Evolutionary conservation across 2,888 invertebrate genomes (phyloP).

Genomic region (Tineola bisselliella): DNA sequence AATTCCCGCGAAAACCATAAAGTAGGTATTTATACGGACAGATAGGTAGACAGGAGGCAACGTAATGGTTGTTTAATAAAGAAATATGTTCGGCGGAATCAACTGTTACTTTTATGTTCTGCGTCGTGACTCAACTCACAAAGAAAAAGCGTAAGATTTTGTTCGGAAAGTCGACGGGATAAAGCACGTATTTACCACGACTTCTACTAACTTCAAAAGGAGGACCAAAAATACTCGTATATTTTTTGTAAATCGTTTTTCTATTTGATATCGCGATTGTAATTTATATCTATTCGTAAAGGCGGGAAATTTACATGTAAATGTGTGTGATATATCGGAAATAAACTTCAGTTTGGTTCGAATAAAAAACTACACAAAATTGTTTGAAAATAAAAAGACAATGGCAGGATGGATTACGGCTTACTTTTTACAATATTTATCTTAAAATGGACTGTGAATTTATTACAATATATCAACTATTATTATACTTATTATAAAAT

Average conservation of each 20-base stretch:
- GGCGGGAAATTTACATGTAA: neutral
- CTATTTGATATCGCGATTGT: neutral
- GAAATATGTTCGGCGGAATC: conserved; percentile 44
- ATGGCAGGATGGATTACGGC: too few relatives aligned
- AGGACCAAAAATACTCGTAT: neutral
- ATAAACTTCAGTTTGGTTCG: too few relatives aligned
- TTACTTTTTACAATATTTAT: too few relatives aligned
- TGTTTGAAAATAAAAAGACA: too few relatives aligned
- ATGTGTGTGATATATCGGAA: neutral
- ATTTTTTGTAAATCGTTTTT: neutral
- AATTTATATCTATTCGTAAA: neutral
- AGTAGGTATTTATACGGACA: conserved; percentile 40
- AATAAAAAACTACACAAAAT: too few relatives aligned
- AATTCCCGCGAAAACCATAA: conserved; percentile 38
- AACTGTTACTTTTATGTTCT: conserved; percentile 43
- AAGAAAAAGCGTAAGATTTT: conserved; percentile 18
- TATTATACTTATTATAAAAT: too few relatives aligned
- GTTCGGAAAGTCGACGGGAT: neutral
- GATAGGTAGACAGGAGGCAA: conserved; percentile 40
- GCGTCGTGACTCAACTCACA: conserved; percentile 32
- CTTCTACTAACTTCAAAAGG: neutral
- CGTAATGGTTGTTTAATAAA: conserved; percentile 48
- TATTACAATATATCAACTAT: too few relatives aligned
- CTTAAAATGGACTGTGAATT: too few relatives aligned
- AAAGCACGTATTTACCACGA: neutral